phyloP scores from a whole-genome alignment of 1,140 invertebrate genomes.

The Calliopsis andreniformis region DNA sequence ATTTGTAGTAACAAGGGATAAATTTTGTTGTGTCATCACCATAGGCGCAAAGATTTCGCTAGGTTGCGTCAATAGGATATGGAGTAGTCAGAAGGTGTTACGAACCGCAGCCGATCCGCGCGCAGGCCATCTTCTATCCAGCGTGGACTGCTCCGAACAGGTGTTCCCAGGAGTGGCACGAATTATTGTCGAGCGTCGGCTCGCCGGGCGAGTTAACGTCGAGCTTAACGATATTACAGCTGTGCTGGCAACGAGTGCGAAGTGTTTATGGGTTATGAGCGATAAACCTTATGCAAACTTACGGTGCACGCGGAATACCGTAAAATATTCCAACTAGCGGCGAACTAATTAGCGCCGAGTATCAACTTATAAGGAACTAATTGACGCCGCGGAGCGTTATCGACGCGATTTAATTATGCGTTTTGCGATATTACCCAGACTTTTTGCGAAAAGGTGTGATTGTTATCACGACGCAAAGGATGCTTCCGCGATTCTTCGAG shows the following conservation, averaged over 20 bases:
- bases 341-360: constrained; percentile 42
- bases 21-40: too few species aligned
- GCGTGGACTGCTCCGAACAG: constrained; percentile 46
- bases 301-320: not conserved
- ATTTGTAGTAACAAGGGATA: too few species aligned
- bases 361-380: constrained; percentile 23
- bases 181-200: constrained; percentile 53
- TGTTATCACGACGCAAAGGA: too few species aligned
- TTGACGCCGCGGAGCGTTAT: constrained; percentile 1
- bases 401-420: not conserved
- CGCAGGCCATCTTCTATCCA: constrained; percentile 31
- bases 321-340: constrained; percentile 24
- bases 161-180: constrained; percentile 48
- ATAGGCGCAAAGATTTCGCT: too few species aligned
- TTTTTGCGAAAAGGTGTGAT: too few species aligned
- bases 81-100: too few species aligned
- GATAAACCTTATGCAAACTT: constrained; percentile 49
- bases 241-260: constrained; percentile 38
- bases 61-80: too few species aligned
- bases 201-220: constrained; percentile 29
- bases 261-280: constrained; percentile 53
- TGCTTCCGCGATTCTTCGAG: too few species aligned
- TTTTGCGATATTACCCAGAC: not conserved
- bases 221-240: constrained; percentile 34
- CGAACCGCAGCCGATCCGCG: too few species aligned